Conservation (phyloP, 30 jellyfish, hydroid and myxozoan genomes). For the Aurelia sp. region DNA sequence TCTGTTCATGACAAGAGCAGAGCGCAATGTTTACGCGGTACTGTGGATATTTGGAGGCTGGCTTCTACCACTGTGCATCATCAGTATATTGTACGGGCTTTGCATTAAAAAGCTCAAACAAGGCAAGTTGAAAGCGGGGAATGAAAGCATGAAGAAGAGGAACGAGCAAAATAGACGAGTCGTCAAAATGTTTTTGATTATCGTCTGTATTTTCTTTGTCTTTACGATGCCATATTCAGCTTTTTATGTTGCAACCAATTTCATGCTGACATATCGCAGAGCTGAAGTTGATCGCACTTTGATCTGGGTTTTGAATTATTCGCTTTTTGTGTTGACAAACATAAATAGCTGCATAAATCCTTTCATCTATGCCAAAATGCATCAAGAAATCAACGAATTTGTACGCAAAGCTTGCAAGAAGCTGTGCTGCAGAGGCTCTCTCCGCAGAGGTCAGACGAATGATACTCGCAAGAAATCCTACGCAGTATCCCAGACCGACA, state of each 20-base stretch:
- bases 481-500: no score
- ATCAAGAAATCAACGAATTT: slow-evolving; percentile 29
- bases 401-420: slow-evolving; percentile 10
- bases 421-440: background rate
- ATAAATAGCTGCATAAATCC: slow-evolving; percentile 74
- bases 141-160: slow-evolving; percentile 13
- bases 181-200: slow-evolving; percentile 38
- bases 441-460: background rate
- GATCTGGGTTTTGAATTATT: slow-evolving; percentile 46
- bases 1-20: background rate
- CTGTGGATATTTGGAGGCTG: slow-evolving; percentile 34
- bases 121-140: slow-evolving; percentile 3
- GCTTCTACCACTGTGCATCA: slow-evolving; percentile 24
- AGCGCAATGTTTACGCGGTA: slow-evolving; percentile 14
- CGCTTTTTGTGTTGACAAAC: slow-evolving; percentile 28
- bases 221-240: slow-evolving; percentile 59
- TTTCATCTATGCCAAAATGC: slow-evolving; percentile 52
- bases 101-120: slow-evolving; percentile 22
- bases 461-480: no score
- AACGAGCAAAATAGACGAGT: slow-evolving; percentile 30
- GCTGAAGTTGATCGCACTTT: slow-evolving; percentile 19
- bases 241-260: slow-evolving; percentile 26
- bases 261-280: slow-evolving; percentile 14
- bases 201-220: slow-evolving; percentile 19
- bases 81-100: slow-evolving; percentile 16